Percentiles rank a stretch among this genome's conserved stretches.
Evolutionary conservation across 2,888 invertebrate species (phyloP).

Genomic region (Crocallis elinguaria): DNA sequence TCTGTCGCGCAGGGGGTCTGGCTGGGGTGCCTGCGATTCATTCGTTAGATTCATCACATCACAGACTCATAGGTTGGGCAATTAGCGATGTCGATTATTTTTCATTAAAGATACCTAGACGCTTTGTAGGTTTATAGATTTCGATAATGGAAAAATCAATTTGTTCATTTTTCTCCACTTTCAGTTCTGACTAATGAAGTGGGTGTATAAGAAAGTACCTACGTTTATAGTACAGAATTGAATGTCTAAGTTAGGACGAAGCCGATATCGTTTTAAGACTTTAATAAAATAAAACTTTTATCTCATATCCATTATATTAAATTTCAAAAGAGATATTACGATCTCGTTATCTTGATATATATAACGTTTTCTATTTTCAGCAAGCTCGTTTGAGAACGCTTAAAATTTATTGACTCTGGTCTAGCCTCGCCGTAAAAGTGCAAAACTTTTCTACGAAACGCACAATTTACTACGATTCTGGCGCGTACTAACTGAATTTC

Average conservation of each 20-base stretch:
- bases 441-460: slow-evolving; percentile 64
- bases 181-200: neutral
- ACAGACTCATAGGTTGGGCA: slow-evolving; percentile 57
- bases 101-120: slow-evolving; percentile 47
- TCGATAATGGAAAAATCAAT: slow-evolving; percentile 10
- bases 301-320: slow-evolving; percentile 70
- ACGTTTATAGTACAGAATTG: neutral
- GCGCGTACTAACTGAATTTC: slow-evolving; percentile 48
- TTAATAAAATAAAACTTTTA: slow-evolving; percentile 56
- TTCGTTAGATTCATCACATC: slow-evolving; percentile 65
- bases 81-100: slow-evolving; percentile 62
- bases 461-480: slow-evolving; percentile 61
- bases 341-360: slow-evolving; percentile 71
- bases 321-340: slow-evolving; percentile 69
- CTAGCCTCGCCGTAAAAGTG: slow-evolving; percentile 65
- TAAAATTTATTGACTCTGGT: slow-evolving; percentile 67
- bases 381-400: slow-evolving; percentile 62
- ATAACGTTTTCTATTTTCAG: slow-evolving; percentile 63
- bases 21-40: slow-evolving; percentile 48
- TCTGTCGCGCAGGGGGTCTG: slow-evolving; percentile 55
- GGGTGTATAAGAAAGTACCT: neutral
- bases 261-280: slow-evolving; percentile 30
- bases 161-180: slow-evolving; percentile 1
- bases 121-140: slow-evolving; percentile 14
- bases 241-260: slow-evolving; percentile 1